Evolutionary conservation across 1,140 invertebrate species (phyloP), one percentile per base, ranked within the genome.

Genomic region (Aphelenchoides avenae): DNA sequence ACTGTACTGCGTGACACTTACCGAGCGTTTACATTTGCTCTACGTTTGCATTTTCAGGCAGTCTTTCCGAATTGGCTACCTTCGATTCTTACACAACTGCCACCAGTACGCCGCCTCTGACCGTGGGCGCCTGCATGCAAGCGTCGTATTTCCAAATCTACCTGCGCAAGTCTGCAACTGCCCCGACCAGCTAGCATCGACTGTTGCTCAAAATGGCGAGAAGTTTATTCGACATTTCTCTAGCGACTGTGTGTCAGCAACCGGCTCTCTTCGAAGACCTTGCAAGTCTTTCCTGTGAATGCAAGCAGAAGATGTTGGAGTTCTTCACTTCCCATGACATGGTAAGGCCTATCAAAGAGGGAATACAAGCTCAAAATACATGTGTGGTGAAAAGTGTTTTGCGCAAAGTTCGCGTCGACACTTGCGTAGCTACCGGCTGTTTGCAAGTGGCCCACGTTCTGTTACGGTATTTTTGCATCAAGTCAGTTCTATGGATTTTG

Each of bases 311-410:
- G 36, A 34, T 75, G 11, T 30, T 75, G 7, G 74, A 75, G 49
- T 75, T 60, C 44, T 77, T 75, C 30, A 51, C 58, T 26, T 77
- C 75, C 33, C 72, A 75, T 61, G 74, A 75, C 53, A 52, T 59
- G 55, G 69, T 73, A 46, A 70, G 31, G 24, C 18, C 7, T 24
- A 55, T 26, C 34, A 52, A n/a, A 20, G 11, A 34, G 29, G 43
- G 13, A n/a, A 2, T 20, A n/a, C 24, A 56, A n/a, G 30, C 20
- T 65, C 11, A 13, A 57, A 26, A 26, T 1, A 64, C 15, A n/a
- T 44, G 18, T 20, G 13, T 9, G 3, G 58, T 26, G 11, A 59
- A 13, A 26, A 37, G 5, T 24, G 37, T 46, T 1, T 9, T 64
- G 15, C n/a, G n/a, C n/a, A 24, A 31, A 24, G 4, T 22, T 26